phyloP scores from a whole-genome alignment of 1,140 invertebrate genomes.

The Armadillidium nasatum region DNA sequence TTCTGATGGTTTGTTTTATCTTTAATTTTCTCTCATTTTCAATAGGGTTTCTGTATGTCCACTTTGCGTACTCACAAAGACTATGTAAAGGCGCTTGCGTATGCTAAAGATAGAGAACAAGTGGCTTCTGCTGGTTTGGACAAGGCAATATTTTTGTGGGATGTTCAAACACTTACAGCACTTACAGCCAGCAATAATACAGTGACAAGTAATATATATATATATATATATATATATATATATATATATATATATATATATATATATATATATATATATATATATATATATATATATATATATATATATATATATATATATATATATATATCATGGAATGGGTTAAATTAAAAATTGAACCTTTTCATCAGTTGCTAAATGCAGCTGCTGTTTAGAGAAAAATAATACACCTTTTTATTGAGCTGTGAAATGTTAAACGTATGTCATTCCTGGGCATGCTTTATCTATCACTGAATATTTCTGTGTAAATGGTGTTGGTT shows the following conservation, averaged over 20 bases:
- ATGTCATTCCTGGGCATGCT: no score
- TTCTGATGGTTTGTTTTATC: not conserved
- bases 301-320: no score
- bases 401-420: no score
- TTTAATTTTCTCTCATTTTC: no score
- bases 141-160: conserved; percentile 96
- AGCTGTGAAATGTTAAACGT: no score
- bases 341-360: no score
- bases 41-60: conserved; percentile 90
- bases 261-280: not conserved
- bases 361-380: no score
- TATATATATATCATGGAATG: no score
- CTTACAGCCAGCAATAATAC: conserved; percentile 97
- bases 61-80: conserved; percentile 96
- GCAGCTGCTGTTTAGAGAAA: no score
- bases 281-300: no score
- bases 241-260: not conserved
- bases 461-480: no score
- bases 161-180: conserved; percentile 96
- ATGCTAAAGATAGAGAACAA: conserved; percentile 95
- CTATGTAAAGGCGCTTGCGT: conserved; percentile 96
- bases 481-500: no score
- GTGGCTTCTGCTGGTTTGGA: conserved; percentile 97
- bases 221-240: not conserved
- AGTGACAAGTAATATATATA: conserved; percentile 73